A percentile compares a stretch with the other conserved stretches of the same genome.
phyloP scores from a whole-genome alignment of 2,113 vertebrate species.

The Charina bottae region DNA sequence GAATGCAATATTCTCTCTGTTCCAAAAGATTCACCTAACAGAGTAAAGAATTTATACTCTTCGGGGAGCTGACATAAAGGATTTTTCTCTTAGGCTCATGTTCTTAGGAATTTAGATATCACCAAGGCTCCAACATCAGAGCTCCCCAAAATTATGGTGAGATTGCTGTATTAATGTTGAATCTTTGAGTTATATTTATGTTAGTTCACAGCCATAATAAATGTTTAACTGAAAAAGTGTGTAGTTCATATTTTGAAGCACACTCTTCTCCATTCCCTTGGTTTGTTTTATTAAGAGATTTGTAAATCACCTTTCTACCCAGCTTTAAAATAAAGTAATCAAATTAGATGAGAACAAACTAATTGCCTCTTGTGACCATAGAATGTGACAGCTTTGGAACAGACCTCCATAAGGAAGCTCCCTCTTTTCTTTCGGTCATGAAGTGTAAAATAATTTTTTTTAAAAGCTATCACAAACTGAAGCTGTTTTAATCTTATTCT shows the following conservation, averaged over 20 bases:
- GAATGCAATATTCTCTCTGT: neutral
- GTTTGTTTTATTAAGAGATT: neutral
- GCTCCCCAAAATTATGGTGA: neutral
- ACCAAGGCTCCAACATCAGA: neutral
- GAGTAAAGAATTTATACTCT: neutral
- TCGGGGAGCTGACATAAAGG: neutral
- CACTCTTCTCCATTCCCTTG: fast-evolving
- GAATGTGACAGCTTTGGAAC: slow-evolving; percentile 4
- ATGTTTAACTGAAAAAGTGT: neutral
- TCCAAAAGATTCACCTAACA: neutral
- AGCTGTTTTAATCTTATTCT: slow-evolving; percentile 1
- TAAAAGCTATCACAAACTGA: slow-evolving; percentile 22
- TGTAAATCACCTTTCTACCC: neutral
- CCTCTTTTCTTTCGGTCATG: slow-evolving; percentile 1
- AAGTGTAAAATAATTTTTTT: neutral
- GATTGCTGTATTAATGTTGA: neutral
- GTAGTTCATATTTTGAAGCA: slow-evolving; percentile 18
- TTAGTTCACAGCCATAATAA: neutral
- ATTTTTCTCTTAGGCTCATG: neutral
- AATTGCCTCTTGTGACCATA: neutral
- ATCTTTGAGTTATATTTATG: neutral
- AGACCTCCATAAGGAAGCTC: neutral
- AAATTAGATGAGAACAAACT: neutral
- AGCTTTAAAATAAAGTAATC: neutral
- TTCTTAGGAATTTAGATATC: neutral